phyloP scores from a whole-genome alignment of 2,113 vertebrate genomes.

The Puffinus mauretanicus region DNA sequence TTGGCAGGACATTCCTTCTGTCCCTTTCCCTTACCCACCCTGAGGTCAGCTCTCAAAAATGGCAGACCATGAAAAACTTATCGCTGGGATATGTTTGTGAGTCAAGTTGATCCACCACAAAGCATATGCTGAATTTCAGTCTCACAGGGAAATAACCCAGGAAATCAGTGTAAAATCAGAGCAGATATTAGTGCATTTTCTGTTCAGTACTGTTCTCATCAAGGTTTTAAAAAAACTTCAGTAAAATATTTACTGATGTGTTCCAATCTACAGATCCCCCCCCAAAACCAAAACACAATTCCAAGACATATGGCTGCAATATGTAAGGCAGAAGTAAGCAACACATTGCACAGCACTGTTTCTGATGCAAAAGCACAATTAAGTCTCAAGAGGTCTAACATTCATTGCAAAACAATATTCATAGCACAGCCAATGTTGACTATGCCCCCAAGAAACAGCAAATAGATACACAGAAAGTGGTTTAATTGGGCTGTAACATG shows the following conservation, averaged over 20 bases:
- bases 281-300: neutral
- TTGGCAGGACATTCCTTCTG: neutral
- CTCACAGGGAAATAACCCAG: neutral
- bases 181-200: neutral
- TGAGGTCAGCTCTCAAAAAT: neutral
- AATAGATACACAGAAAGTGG: neutral
- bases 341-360: neutral
- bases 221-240: neutral
- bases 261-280: neutral
- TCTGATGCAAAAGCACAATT: neutral
- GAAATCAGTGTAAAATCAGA: neutral
- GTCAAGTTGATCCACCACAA: neutral
- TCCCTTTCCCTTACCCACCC: neutral
- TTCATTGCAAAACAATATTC: neutral
- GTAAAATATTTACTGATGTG: neutral
- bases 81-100: neutral
- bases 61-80: neutral
- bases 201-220: neutral
- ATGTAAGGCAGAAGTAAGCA: neutral
- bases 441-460: neutral
- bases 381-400: neutral
- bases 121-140: neutral
- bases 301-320: neutral
- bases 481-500: neutral
- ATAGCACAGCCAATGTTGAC: neutral